phyloP scores from a whole-genome alignment of 2,797 vertebrate species.

The Picus viridis region DNA sequence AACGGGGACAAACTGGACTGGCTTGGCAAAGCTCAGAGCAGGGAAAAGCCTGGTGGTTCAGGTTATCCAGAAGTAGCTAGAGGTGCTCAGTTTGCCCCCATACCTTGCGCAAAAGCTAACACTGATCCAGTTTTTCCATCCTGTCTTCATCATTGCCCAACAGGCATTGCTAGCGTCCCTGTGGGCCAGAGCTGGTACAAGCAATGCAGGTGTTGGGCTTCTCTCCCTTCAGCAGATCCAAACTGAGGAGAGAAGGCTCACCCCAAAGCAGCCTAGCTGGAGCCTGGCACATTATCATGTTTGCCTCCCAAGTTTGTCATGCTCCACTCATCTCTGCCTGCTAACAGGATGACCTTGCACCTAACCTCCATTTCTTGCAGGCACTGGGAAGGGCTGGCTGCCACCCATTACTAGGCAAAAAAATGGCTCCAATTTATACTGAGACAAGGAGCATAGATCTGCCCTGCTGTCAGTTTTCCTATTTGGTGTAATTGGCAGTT shows the following conservation, averaged over 20 bases:
- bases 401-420: not conserved
- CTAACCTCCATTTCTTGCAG: not conserved
- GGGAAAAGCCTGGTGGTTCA: not conserved
- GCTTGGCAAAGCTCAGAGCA: not conserved
- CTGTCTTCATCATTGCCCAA: not conserved
- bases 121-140: not conserved
- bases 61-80: not conserved
- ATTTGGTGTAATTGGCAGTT: not conserved
- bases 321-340: not conserved
- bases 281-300: not conserved
- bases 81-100: not conserved
- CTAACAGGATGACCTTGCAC: not conserved
- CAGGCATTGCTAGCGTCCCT: not conserved
- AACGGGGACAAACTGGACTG: not conserved
- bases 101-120: not conserved
- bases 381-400: not conserved
- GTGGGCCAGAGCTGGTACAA: not conserved
- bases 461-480: constrained; percentile 23
- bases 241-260: not conserved
- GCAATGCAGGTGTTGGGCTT: not conserved
- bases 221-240: not conserved
- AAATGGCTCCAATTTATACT: not conserved
- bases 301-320: not conserved
- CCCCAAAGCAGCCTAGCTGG: not conserved
- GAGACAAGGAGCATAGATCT: constrained; percentile 5